Evolutionary conservation across 2,888 invertebrate genomes (phyloP), one percentile per base, ranked within the genome.

Genomic region (Agriopis marginaria): DNA sequence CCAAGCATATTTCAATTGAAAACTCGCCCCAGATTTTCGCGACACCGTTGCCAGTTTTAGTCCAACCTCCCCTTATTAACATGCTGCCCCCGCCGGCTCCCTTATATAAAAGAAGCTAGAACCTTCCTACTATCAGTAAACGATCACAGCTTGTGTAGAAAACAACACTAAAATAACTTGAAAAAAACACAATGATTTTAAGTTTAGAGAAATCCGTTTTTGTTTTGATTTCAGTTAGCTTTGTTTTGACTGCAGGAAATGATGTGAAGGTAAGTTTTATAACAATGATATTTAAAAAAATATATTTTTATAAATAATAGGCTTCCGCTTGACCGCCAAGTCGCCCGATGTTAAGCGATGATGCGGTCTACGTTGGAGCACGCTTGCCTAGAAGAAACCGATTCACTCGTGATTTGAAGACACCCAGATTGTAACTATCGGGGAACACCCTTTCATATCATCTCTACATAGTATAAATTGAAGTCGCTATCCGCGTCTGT

Each of bases 251-350:
- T 0, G 74, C 73, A 1, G 76, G 70, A 7, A 84, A 74, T 61
- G 84, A 83, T 42, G 45, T 80, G 0, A 84, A 80, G 78, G 84
- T 84, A 44, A 75, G 75, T 62, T 55, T 42, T 8, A 47, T 4
- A 12, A n/a, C 3, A 47, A 47, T n/a, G 1, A 23, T 23, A 23
- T 23, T n/a, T n/a, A n/a, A n/a, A n/a, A n/a, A n/a, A n/a, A n/a
- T n/a, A n/a, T n/a, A n/a, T n/a, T n/a, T n/a, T n/a, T n/a, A n/a
- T n/a, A n/a, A n/a, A n/a, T n/a, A n/a, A n/a, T n/a, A n/a, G n/a
- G n/a, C n/a, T n/a, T n/a, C n/a, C n/a, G n/a, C n/a, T n/a, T n/a
- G n/a, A n/a, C n/a, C n/a, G n/a, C n/a, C n/a, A n/a, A n/a, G n/a
- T n/a, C n/a, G n/a, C n/a, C n/a, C n/a, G n/a, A n/a, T n/a, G n/a